Conservation (phyloP, 2,888 invertebrate genomes). For the Micoletzkya japonica region DNA sequence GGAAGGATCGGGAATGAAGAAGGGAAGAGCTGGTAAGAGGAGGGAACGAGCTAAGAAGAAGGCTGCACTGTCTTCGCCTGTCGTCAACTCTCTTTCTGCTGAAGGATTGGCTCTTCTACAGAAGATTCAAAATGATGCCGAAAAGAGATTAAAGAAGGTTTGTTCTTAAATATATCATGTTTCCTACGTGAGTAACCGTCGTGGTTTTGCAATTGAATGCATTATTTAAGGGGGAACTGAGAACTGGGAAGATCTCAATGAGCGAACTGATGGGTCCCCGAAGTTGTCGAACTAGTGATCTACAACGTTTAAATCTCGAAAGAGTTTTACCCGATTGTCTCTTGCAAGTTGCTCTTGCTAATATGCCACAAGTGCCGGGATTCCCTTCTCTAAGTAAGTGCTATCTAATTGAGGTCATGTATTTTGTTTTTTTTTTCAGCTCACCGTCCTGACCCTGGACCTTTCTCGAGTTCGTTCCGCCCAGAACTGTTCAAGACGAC, state of each 20-base stretch:
- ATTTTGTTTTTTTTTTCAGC: not conserved
- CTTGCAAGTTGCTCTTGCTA: constrained; percentile 16
- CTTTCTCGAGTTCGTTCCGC: constrained; percentile 26
- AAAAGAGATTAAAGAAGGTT: constrained; percentile 21
- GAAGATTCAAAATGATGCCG: constrained; percentile 7
- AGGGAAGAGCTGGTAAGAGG: constrained; percentile 6
- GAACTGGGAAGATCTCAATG: constrained; percentile 29
- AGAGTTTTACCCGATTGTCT: constrained; percentile 16
- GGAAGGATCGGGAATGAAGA: constrained; percentile 11
- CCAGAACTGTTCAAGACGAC: constrained; percentile 30
- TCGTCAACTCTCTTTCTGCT: constrained; percentile 14
- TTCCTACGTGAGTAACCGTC: too few species aligned
- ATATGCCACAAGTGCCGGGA: constrained; percentile 28
- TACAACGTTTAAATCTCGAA: constrained; percentile 7
- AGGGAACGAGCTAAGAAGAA: constrained; percentile 25
- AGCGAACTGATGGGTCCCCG: constrained; percentile 26
- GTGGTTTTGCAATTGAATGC: too few species aligned
- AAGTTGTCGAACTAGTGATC: not conserved
- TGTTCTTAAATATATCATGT: too few species aligned
- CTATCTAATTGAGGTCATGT: not conserved
- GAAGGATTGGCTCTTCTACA: constrained; percentile 20
- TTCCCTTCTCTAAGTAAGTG: constrained; percentile 25
- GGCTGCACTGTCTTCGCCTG: constrained; percentile 9
- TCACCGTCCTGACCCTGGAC: constrained; percentile 27
- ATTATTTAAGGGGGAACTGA: constrained; percentile 5